phyloP scores from a whole-genome alignment of 2,113 vertebrate species.

The Pycnonotus jocosus region DNA sequence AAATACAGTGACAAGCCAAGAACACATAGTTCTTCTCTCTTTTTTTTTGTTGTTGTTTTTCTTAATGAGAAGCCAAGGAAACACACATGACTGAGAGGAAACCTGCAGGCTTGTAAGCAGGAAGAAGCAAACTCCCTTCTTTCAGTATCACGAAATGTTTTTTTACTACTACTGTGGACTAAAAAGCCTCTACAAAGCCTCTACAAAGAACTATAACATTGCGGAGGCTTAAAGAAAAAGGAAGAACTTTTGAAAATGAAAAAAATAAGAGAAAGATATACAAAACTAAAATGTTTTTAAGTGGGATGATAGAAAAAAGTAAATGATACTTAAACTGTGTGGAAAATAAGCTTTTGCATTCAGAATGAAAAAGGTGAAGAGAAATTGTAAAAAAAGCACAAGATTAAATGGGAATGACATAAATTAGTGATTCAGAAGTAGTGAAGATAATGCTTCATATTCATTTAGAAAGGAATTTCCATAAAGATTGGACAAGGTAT shows the following conservation, averaged over 20 bases:
- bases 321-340: not conserved
- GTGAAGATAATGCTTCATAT: not conserved
- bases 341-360: not conserved
- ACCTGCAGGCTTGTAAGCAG: not conserved
- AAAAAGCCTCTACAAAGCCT: not conserved
- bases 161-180: not conserved
- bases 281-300: not conserved
- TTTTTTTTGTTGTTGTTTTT: constrained; percentile 28
- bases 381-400: not conserved
- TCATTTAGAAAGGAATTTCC: not conserved
- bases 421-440: not conserved
- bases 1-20: constrained; percentile 24
- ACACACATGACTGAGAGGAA: not conserved
- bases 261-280: not conserved
- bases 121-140: constrained; percentile 4
- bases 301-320: not conserved
- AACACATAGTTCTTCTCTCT: constrained; percentile 44
- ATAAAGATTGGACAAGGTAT: not conserved
- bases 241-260: not conserved
- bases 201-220: not conserved
- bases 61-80: constrained; percentile 42
- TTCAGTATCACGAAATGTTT: not conserved
- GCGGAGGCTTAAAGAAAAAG: not conserved
- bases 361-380: not conserved
- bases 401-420: not conserved